Conservation (phyloP, 2,113 vertebrate species). For the Apodemus sylvaticus region DNA sequence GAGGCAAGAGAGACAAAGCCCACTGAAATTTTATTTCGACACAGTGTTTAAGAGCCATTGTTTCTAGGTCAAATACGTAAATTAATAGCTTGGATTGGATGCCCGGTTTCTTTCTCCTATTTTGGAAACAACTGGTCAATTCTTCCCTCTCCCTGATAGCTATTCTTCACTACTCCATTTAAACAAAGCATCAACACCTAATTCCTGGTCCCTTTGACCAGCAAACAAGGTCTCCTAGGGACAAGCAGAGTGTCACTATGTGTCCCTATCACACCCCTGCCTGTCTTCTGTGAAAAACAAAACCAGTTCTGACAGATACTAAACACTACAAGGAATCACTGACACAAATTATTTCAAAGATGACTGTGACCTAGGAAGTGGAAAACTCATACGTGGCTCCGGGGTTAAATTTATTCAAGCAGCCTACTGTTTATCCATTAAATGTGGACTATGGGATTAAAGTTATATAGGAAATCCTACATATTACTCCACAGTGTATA, state of each 20-base stretch:
- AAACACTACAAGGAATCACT: slow-evolving; percentile 14
- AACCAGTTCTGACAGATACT: slow-evolving; percentile 54
- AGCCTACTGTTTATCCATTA: background rate
- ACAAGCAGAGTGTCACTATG: slow-evolving; percentile 64
- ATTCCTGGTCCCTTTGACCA: slow-evolving; percentile 64
- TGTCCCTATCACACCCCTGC: slow-evolving; percentile 58
- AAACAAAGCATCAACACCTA: slow-evolving; percentile 78
- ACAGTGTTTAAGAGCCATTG: background rate
- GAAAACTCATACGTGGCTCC: background rate
- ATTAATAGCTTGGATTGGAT: slow-evolving; percentile 16
- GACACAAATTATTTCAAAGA: slow-evolving; percentile 38
- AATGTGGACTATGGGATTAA: background rate
- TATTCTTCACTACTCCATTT: slow-evolving; percentile 56
- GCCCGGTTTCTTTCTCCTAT: background rate
- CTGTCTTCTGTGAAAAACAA: slow-evolving; percentile 69
- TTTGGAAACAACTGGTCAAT: slow-evolving; percentile 62
- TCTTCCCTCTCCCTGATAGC: slow-evolving; percentile 33
- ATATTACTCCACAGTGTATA: background rate
- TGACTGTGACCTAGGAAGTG: background rate
- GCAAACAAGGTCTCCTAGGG: slow-evolving; percentile 26
- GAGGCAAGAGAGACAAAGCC: background rate
- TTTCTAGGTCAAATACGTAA: slow-evolving; percentile 51
- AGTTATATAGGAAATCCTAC: slow-evolving; percentile 10
- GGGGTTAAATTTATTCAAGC: background rate
- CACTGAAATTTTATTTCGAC: slow-evolving; percentile 17